Evolutionary conservation across 1,140 invertebrate species (phyloP), one percentile per base, ranked within the genome.

Genomic region (Drosophila bifasciata): DNA sequence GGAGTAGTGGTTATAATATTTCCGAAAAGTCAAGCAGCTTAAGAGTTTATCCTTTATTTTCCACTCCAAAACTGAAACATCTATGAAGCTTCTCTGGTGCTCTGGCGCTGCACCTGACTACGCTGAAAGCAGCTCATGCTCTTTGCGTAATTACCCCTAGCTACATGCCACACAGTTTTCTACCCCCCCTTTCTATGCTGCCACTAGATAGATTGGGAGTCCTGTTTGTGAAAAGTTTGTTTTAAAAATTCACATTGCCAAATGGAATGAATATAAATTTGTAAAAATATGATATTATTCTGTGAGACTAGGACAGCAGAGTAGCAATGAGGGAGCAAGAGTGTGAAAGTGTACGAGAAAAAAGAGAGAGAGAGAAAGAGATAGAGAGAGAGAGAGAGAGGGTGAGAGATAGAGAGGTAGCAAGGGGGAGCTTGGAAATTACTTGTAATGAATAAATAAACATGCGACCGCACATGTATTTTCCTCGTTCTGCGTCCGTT

Each of bases 391-490:
- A 16, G 5, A 9, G 11, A n/a, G n/a, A 16, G 41, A 1, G 53
- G 5, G 7, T 8, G 25, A 0, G 32, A 11, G 32, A 36, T 13
- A 36, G 32, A 36, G 32, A 36, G 32, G 32, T 13, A 36, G 32
- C 32, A 13, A 11, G 11, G 11, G 62, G 25, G 16, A 17, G 8
- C n/a, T 16, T 43, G 64, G 77, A 68, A 78, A 86, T 85, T 85
- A 85, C 83, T 88, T 78, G 69, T 79, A 75, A 85, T 85, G 81
- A 85, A 85, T 85, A 85, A 85, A 86, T 85, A 85, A 85, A 86
- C 80, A 85, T 44, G 53, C 51, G 15, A 49, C 61, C 64, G 53
- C 53, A 44, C 60, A 67, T 51, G 56, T 46, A 70, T 3, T 8
- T 7, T 15, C 13, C 16, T 15, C 21, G 2, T 9, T 1, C 17